Evolutionary conservation across 2,797 vertebrate species (phyloP).

Genomic region (Enteromius fasciolatus): DNA sequence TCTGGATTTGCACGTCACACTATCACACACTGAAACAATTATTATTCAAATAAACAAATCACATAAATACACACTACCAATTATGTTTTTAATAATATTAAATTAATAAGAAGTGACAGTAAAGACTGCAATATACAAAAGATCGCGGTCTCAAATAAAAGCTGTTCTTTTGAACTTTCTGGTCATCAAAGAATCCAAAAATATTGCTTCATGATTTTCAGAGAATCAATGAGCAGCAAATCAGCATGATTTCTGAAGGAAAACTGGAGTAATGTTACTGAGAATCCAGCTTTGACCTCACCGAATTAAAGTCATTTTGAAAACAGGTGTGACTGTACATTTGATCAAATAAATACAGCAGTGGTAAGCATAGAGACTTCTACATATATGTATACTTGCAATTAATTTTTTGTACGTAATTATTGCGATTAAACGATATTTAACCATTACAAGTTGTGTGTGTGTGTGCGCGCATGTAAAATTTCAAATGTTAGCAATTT

Average conservation of each 20-base stretch:
- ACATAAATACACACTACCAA: background rate
- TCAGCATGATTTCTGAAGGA: background rate
- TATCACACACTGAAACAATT: background rate
- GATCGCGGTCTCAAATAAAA: background rate
- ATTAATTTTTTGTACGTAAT: background rate
- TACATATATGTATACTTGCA: background rate
- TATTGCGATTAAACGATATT: background rate
- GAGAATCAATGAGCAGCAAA: background rate
- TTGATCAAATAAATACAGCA: background rate
- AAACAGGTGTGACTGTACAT: background rate
- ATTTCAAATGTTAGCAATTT: background rate
- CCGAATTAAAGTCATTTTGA: background rate
- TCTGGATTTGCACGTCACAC: conserved; percentile 11
- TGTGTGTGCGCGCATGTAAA: background rate
- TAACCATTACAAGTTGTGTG: background rate
- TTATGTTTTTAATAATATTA: background rate
- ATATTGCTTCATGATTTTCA: background rate
- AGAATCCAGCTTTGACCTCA: background rate
- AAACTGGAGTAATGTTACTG: background rate
- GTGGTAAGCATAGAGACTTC: background rate
- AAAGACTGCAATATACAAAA: background rate
- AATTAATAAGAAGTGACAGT: background rate
- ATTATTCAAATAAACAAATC: background rate
- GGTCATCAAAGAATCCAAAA: background rate
- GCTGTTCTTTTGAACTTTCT: background rate